Conservation (phyloP, 2,888 invertebrate species). For the Podabrus alpinus region DNA sequence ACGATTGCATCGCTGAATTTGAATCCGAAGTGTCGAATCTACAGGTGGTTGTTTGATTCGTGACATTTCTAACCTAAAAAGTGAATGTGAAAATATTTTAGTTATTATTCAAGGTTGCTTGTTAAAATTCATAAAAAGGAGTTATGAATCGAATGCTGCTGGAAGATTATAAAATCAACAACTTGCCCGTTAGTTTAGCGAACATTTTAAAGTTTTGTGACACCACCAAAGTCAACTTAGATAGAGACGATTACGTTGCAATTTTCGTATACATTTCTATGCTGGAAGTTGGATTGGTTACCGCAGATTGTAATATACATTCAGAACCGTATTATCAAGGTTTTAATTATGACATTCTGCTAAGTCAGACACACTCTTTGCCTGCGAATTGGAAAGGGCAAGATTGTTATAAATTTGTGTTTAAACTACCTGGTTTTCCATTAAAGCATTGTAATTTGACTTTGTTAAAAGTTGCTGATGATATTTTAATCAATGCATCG, state of each 20-base stretch:
- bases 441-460: constrained; percentile 39
- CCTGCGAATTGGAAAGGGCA: constrained; percentile 43
- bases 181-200: constrained; percentile 44
- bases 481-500: constrained; percentile 48
- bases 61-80: background rate
- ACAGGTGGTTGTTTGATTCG: constrained; percentile 8
- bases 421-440: constrained; percentile 41
- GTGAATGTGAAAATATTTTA: background rate
- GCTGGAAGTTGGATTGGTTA: constrained; percentile 52
- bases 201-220: constrained; percentile 38
- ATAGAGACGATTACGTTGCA: constrained; percentile 45
- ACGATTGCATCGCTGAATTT: background rate
- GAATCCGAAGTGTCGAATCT: background rate
- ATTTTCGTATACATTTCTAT: constrained; percentile 50
- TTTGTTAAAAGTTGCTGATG: constrained; percentile 42
- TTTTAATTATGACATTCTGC: constrained; percentile 43
- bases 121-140: constrained; percentile 25
- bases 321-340: constrained; percentile 3
- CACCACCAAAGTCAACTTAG: constrained; percentile 13
- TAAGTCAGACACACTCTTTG: constrained; percentile 30
- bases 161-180: constrained; percentile 45
- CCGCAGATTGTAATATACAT: constrained; percentile 33
- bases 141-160: constrained; percentile 47
- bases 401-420: constrained; percentile 38
- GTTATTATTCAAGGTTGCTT: constrained; percentile 33